Evolutionary conservation across 1,140 invertebrate species (phyloP).

Genomic region (Dryas iulia): DNA sequence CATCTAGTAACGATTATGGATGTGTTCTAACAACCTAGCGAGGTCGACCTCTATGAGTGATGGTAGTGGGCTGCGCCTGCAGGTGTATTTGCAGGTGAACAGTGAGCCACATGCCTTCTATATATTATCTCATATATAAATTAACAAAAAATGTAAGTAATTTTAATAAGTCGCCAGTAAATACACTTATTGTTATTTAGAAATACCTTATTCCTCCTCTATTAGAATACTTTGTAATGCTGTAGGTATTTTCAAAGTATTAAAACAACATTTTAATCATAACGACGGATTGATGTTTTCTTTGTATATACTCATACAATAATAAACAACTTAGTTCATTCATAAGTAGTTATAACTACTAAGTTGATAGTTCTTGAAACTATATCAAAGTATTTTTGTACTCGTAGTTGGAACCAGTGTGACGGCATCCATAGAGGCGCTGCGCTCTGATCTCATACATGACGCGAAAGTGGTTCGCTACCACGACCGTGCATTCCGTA

Average conservation of each 20-base stretch:
- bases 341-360: neutral
- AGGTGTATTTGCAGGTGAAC: constrained; percentile 32
- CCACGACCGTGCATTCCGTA: constrained; percentile 55
- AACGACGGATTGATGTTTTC: neutral
- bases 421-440: constrained; percentile 40
- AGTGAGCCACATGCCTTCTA: neutral
- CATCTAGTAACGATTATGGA: too few species aligned
- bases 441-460: constrained; percentile 39
- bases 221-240: neutral
- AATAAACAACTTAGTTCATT: neutral
- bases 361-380: neutral
- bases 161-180: neutral
- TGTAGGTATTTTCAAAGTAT: neutral
- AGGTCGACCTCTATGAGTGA: constrained; percentile 54
- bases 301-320: neutral
- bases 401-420: constrained; percentile 47
- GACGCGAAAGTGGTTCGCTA: constrained; percentile 69
- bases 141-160: neutral
- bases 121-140: neutral
- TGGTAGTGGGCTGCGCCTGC: constrained; percentile 32
- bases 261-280: neutral
- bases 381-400: neutral
- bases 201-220: neutral
- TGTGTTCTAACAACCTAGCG: constrained; percentile 31
- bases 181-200: neutral